Evolutionary conservation across 2,797 vertebrate genomes (phyloP).

Genomic region (Scolopax rusticola): DNA sequence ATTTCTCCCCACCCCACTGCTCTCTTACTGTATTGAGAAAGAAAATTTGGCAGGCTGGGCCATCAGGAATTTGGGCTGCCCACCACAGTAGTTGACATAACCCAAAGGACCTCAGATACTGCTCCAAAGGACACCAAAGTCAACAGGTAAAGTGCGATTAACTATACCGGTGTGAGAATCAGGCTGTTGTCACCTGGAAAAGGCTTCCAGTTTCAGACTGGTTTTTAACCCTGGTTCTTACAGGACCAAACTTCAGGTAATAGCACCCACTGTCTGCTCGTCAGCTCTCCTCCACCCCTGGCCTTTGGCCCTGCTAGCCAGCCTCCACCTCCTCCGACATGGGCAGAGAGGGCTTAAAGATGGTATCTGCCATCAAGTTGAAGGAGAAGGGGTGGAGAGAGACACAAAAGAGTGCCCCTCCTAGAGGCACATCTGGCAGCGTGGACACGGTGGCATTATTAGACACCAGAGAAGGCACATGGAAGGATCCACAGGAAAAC

Average conservation of each 20-base stretch:
- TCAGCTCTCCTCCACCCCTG: background rate
- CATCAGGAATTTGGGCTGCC: background rate
- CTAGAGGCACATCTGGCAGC: background rate
- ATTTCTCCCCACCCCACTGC: background rate
- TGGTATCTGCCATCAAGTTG: accelerated
- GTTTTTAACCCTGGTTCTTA: accelerated
- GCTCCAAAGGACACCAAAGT: background rate
- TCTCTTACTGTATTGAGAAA: background rate
- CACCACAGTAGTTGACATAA: accelerated
- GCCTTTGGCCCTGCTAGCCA: background rate
- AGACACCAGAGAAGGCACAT: background rate
- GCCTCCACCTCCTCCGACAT: background rate
- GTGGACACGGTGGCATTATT: accelerated
- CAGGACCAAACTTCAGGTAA: background rate
- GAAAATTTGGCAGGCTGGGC: background rate
- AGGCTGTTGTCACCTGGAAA: background rate
- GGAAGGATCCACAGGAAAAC: background rate
- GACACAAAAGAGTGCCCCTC: background rate
- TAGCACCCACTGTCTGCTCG: background rate
- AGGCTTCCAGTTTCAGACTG: background rate
- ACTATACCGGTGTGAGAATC: background rate
- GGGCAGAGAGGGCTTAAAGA: background rate
- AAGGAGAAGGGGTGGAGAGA: accelerated
- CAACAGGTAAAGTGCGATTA: background rate
- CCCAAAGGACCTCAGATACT: background rate